Evolutionary conservation across 1,140 invertebrate genomes (phyloP).

Genomic region (Bacillus rossius): DNA sequence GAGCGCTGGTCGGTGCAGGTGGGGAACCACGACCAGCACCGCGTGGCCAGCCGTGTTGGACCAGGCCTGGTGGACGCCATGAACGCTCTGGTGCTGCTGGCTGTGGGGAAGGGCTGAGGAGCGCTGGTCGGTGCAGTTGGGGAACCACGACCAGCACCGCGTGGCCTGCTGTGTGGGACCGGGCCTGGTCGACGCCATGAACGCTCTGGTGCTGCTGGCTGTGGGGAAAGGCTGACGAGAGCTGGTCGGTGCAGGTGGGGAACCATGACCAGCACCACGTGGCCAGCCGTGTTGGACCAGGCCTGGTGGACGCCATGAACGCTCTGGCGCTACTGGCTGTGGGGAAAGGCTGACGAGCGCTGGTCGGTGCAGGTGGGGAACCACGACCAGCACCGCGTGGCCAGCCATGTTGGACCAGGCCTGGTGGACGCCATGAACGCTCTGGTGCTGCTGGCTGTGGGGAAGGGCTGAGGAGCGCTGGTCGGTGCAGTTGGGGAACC

Average conservation of each 20-base stretch:
- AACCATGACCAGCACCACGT: slow-evolving; percentile 68
- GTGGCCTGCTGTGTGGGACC: slow-evolving; percentile 56
- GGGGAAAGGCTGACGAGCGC: too few relatives aligned
- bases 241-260: slow-evolving; percentile 50
- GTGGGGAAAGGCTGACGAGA: too few relatives aligned
- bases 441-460: slow-evolving; percentile 60
- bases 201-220: slow-evolving; percentile 65
- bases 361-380: slow-evolving; percentile 57
- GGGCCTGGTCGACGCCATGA: slow-evolving; percentile 60
- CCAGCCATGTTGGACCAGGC: slow-evolving; percentile 53
- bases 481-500: slow-evolving; percentile 60
- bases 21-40: slow-evolving; percentile 67
- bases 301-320: slow-evolving; percentile 63
- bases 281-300: slow-evolving; percentile 53
- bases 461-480: not conserved
- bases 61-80: slow-evolving; percentile 59
- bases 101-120: too few relatives aligned
- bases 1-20: slow-evolving; percentile 42
- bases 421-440: slow-evolving; percentile 68
- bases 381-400: slow-evolving; percentile 62
- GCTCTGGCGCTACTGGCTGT: slow-evolving; percentile 65
- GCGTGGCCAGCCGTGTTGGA: slow-evolving; percentile 59
- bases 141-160: slow-evolving; percentile 67
- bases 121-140: slow-evolving; percentile 46
- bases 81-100: slow-evolving; percentile 65